These are phyloP conservation scores for Hartigia nigra DNA, from an alignment of 2,888 invertebrate species.

Conservation along the genomic window DNA sequence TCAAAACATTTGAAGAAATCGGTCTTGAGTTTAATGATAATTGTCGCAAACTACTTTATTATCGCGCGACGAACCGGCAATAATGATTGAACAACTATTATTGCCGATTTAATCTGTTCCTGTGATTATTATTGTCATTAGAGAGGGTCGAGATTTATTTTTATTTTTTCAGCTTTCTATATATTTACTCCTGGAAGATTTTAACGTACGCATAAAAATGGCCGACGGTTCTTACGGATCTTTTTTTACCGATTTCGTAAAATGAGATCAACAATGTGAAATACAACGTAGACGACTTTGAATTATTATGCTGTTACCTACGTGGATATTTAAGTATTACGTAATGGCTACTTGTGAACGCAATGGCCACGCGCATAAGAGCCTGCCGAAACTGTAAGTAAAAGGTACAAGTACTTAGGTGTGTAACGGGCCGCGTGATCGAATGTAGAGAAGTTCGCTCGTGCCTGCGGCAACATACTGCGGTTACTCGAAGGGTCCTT, in stretches of 20 bases:
- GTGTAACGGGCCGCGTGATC: slow-evolving; percentile 62
- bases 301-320: not conserved
- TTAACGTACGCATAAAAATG: not conserved
- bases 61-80: slow-evolving; percentile 16
- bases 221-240: too few species aligned
- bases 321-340: not conserved
- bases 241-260: not conserved
- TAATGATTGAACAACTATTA: not conserved
- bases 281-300: not conserved
- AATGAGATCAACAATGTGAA: not conserved
- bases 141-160: not conserved
- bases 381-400: not conserved
- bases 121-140: not conserved
- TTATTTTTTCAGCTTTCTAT: not conserved
- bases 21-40: slow-evolving; percentile 20
- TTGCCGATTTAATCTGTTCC: not conserved
- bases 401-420: slow-evolving; percentile 42
- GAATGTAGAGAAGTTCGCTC: slow-evolving; percentile 39
- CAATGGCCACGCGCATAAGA: not conserved
- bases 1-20: slow-evolving; percentile 26
- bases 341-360: not conserved
- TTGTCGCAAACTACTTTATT: slow-evolving; percentile 27
- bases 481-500: slow-evolving; percentile 44
- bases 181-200: too few species aligned
- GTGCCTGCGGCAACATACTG: slow-evolving; percentile 42